Conservation (phyloP, 2,797 vertebrate genomes). For the Tadarida brasiliensis region DNA sequence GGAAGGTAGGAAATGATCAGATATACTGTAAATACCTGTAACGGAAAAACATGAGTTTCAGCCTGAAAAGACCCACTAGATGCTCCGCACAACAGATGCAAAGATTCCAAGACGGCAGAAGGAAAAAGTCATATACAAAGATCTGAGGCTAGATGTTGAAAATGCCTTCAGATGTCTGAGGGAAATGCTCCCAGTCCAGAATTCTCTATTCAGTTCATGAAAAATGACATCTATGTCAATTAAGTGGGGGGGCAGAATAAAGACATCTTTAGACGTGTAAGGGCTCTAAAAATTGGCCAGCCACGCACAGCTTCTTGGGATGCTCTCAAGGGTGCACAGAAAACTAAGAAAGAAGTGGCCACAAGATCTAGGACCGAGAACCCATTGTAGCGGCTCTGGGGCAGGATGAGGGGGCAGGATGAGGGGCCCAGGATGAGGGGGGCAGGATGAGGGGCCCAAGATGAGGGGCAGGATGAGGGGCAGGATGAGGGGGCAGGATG, state of each 20-base stretch:
- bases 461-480: neutral
- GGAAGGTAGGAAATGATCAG: neutral
- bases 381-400: rapidly evolving
- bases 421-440: neutral
- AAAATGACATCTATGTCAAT: neutral
- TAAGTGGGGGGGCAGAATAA: neutral
- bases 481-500: too few species aligned
- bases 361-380: neutral
- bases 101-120: neutral
- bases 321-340: neutral
- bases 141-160: neutral
- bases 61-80: neutral
- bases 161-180: neutral
- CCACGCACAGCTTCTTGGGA: neutral
- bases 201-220: neutral
- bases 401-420: neutral
- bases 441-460: neutral
- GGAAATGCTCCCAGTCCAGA: neutral
- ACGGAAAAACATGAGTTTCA: neutral
- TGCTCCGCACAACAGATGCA: neutral
- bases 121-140: neutral
- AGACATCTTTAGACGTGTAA: neutral
- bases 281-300: neutral
- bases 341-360: neutral
- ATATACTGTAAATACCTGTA: neutral